Conservation (phyloP, 2,113 vertebrate species). For the Neoarius graeffei region DNA sequence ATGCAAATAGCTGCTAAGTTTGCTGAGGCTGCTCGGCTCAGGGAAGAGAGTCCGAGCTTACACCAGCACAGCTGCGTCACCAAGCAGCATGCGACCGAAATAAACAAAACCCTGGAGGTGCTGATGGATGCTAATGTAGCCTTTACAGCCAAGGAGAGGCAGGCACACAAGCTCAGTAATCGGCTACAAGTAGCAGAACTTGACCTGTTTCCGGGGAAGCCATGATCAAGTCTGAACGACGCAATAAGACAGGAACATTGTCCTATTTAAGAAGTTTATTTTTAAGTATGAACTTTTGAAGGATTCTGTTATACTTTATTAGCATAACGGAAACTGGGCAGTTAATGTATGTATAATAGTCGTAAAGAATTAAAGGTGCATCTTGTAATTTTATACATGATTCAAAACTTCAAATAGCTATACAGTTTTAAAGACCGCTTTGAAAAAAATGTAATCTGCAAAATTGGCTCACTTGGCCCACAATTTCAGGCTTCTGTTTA, state of each 20-base stretch:
- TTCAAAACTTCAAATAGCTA: not conserved
- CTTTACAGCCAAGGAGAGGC: constrained; percentile 59
- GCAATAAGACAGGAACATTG: not conserved
- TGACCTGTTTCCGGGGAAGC: not conserved
- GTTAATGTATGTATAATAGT: not conserved
- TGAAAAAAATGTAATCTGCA: not conserved
- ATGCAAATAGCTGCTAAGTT: constrained; percentile 31
- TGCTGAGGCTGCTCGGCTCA: constrained; percentile 47
- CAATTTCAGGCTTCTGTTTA: not conserved
- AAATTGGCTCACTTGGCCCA: not conserved
- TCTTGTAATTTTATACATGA: not conserved
- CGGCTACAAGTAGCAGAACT: constrained; percentile 38
- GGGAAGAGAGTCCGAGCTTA: constrained; percentile 53
- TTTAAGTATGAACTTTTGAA: not conserved
- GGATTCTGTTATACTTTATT: not conserved
- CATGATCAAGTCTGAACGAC: not conserved
- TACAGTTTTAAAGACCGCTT: not conserved
- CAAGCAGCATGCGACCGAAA: constrained; percentile 56
- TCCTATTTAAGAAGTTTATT: not conserved
- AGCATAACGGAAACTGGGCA: not conserved
- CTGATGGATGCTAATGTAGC: constrained; percentile 63
- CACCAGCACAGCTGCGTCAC: constrained; percentile 37
- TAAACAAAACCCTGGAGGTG: constrained; percentile 53
- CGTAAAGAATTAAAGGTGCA: not conserved
- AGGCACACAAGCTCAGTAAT: constrained; percentile 61